A percentile compares a stretch with the other conserved stretches of the same genome.
Evolutionary conservation across 2,113 vertebrate genomes (phyloP).

Genomic region (Leucopsar rothschildi): DNA sequence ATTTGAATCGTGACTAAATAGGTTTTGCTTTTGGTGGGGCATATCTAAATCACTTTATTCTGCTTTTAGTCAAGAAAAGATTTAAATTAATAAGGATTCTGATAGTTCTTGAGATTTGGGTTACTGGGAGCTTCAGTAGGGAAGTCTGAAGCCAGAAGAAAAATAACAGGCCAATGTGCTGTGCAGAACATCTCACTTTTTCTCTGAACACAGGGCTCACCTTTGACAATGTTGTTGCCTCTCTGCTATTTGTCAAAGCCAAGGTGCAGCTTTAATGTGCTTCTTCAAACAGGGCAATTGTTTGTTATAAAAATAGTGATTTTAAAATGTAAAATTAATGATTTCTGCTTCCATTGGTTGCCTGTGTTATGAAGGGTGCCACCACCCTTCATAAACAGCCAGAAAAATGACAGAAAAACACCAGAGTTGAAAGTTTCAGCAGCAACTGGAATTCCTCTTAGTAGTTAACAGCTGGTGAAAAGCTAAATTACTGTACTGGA

Average conservation of each 20-base stretch:
- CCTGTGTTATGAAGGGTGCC: neutral
- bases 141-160: neutral
- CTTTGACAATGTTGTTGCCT: neutral
- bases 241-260: neutral
- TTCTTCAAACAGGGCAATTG: neutral
- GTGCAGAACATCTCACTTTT: neutral
- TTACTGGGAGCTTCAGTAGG: neutral
- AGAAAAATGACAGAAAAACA: neutral
- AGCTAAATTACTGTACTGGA: neutral
- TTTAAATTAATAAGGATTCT: neutral
- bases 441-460: neutral
- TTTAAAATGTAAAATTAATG: neutral
- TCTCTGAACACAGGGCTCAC: neutral
- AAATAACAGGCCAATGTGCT: neutral
- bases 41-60: neutral
- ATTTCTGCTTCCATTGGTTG: neutral
- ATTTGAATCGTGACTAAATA: neutral
- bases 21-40: neutral
- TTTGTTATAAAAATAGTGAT: neutral
- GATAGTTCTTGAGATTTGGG: neutral
- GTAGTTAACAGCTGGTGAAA: neutral
- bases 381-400: neutral
- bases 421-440: neutral
- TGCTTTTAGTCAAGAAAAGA: neutral
- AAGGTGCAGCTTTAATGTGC: neutral